Evolutionary conservation across 2,797 vertebrate species (phyloP).

Genomic region (Silurus lanzhouensis): DNA sequence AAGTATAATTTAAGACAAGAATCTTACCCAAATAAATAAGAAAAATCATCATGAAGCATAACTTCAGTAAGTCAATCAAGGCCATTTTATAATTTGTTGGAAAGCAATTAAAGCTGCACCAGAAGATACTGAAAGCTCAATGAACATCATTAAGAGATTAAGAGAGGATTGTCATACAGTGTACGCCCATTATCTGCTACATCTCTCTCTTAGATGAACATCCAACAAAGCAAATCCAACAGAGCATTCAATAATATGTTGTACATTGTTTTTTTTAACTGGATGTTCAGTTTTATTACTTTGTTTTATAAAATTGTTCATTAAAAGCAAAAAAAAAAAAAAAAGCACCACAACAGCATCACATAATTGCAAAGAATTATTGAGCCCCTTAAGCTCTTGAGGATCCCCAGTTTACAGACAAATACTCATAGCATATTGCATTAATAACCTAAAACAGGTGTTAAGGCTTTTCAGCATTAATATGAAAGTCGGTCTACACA

Average conservation of each 20-base stretch:
- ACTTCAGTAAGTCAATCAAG: not conserved
- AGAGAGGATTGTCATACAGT: not conserved
- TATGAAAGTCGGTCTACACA: not conserved
- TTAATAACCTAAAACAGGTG: not conserved
- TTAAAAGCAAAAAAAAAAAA: not conserved
- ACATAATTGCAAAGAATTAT: not conserved
- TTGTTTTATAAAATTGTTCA: not conserved
- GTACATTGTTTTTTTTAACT: not conserved
- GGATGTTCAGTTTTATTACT: not conserved
- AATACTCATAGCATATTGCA: not conserved
- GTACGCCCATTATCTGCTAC: not conserved
- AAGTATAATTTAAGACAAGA: not conserved
- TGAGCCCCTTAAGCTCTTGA: not conserved
- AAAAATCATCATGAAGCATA: not conserved
- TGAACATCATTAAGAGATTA: not conserved
- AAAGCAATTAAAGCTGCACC: not conserved
- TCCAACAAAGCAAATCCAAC: not conserved
- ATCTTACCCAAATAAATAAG: not conserved
- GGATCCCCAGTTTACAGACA: not conserved
- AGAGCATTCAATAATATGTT: not conserved
- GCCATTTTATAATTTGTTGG: not conserved
- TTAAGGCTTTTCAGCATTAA: not conserved
- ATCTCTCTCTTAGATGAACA: not conserved
- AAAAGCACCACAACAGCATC: not conserved
- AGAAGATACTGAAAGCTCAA: not conserved